phyloP scores from a whole-genome alignment of 2,113 vertebrate genomes.

The Apteryx owenii region DNA sequence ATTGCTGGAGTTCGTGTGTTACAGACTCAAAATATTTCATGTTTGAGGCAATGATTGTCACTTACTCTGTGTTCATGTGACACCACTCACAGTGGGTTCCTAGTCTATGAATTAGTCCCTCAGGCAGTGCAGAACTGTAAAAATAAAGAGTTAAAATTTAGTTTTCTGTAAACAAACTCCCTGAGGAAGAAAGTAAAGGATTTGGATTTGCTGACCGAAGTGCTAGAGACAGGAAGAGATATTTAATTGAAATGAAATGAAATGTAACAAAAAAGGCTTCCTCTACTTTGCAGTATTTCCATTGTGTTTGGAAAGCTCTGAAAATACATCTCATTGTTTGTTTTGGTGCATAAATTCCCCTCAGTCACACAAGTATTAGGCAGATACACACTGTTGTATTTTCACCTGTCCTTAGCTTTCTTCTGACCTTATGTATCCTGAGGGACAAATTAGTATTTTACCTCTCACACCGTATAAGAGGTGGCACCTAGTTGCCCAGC shows the following conservation, averaged over 20 bases:
- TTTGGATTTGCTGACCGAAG: not conserved
- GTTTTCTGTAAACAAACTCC: not conserved
- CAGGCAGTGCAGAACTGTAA: not conserved
- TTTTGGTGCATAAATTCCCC: not conserved
- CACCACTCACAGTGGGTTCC: not conserved
- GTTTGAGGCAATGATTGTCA: not conserved
- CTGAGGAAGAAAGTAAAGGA: not conserved
- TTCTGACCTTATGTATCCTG: not conserved
- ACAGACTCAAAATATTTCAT: not conserved
- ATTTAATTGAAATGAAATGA: not conserved
- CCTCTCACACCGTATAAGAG: not conserved
- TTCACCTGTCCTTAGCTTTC: conserved; percentile 2
- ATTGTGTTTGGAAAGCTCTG: not conserved
- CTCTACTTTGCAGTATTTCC: not conserved
- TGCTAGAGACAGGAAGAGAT: not conserved
- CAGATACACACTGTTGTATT: not conserved
- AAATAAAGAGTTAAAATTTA: not conserved
- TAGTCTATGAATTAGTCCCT: not conserved
- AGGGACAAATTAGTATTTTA: not conserved
- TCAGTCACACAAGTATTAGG: not conserved
- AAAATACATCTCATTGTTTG: not conserved
- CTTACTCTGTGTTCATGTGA: not conserved
- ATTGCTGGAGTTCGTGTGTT: not conserved
- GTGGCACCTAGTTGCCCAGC: not conserved
- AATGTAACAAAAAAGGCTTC: not conserved